phyloP scores from a whole-genome alignment of 2,797 vertebrate species.

The Danio tinwini region DNA sequence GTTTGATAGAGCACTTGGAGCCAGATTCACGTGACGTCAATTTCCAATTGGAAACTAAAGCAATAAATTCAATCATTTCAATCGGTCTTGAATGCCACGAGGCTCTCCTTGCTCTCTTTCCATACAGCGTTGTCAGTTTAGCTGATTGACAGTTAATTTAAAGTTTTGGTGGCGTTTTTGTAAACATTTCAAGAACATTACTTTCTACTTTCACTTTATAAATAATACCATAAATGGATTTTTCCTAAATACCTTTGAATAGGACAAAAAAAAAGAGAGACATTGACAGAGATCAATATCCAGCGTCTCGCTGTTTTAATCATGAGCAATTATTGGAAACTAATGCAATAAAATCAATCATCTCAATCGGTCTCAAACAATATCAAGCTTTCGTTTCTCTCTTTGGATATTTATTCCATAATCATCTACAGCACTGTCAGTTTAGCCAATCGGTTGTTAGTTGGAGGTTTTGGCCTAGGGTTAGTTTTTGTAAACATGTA shows the following conservation, averaged over 20 bases:
- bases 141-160: constrained; percentile 64
- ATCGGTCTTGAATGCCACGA: constrained; percentile 7
- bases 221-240: neutral
- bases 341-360: constrained; percentile 31
- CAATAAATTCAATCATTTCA: constrained; percentile 29
- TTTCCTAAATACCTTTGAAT: neutral
- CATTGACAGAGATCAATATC: no score
- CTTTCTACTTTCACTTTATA: neutral
- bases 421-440: constrained; percentile 34
- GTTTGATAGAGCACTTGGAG: no score
- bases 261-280: neutral
- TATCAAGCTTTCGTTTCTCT: constrained; percentile 48
- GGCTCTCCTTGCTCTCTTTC: constrained; percentile 49
- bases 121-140: constrained; percentile 51
- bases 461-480: constrained; percentile 65
- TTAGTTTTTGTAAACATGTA: constrained; percentile 61
- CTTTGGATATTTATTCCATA: constrained; percentile 35
- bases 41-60: constrained; percentile 19
- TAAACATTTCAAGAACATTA: constrained; percentile 53
- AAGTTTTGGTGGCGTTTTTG: constrained; percentile 64
- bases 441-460: constrained; percentile 61
- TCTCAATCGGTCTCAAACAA: constrained; percentile 4
- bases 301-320: no score
- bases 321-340: neutral
- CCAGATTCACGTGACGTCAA: no score